Evolutionary conservation across 2,888 invertebrate species (phyloP), one percentile per base, ranked within the genome.

Genomic region (Daptonema setosum): DNA sequence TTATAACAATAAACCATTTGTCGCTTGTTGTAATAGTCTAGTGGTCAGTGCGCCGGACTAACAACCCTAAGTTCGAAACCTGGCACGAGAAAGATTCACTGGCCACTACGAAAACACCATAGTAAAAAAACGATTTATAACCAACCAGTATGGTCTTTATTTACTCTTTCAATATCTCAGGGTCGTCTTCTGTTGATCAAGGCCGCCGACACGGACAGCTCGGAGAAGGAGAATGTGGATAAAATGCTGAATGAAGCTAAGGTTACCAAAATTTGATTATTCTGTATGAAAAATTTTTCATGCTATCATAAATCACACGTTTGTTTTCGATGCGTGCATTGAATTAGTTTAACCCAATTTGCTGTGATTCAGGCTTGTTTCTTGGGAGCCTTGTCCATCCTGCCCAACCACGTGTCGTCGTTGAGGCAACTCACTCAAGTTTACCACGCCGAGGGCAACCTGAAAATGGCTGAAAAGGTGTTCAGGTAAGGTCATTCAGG

Each of bases 301-400:
- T n/a, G n/a, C n/a, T n/a, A n/a, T n/a, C n/a, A n/a, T n/a, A n/a
- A n/a, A n/a, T n/a, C n/a, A n/a, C n/a, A n/a, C n/a, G n/a, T n/a
- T n/a, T n/a, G n/a, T n/a, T n/a, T n/a, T n/a, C n/a, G n/a, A n/a
- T n/a, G n/a, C n/a, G n/a, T n/a, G n/a, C n/a, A n/a, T n/a, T n/a
- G n/a, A n/a, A n/a, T n/a, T n/a, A n/a, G n/a, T n/a, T n/a, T n/a
- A n/a, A n/a, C n/a, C n/a, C n/a, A n/a, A n/a, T n/a, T 79, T 74
- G 78, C 54, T 88, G 50, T 88, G 71, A 91, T 91, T 52, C 83
- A 86, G 63, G 80, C 82, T 62, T 87, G 85, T 67, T 90, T 85
- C 74, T 83, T 88, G 70, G 87, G 90, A 75, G 88, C 93, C 2
- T 81, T 91, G 43, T 84, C 91, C 29, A 84, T 93, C 59, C 86